A percentile compares a stretch with the other conserved stretches of the same genome.
Evolutionary conservation across 2,888 invertebrate species (phyloP).

Genomic region (Unio delphinus): DNA sequence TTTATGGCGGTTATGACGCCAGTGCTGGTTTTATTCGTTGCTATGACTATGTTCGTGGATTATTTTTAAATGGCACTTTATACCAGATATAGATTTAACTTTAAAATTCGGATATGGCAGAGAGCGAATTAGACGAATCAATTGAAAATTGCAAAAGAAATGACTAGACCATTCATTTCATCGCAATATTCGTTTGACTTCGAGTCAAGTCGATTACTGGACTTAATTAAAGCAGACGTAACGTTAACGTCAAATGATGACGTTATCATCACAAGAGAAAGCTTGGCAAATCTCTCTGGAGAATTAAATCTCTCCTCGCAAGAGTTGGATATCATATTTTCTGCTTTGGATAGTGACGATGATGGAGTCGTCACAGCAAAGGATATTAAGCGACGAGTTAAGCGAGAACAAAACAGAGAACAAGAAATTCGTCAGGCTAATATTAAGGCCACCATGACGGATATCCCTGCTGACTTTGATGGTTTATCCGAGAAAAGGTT

Average conservation of each 20-base stretch:
- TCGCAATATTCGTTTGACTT: constrained; percentile 34
- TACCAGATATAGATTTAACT: too few species aligned
- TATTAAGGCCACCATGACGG: background rate
- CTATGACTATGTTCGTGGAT: too few species aligned
- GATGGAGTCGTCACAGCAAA: constrained; percentile 52
- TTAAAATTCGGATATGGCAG: too few species aligned
- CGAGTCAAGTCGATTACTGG: constrained; percentile 26
- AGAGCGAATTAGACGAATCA: too few species aligned
- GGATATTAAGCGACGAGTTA: constrained; percentile 18
- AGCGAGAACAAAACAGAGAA: background rate
- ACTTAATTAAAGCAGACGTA: constrained; percentile 20
- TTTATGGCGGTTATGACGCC: too few species aligned
- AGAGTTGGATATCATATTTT: constrained; percentile 55
- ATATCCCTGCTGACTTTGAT: constrained; percentile 1
- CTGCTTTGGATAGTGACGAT: constrained; percentile 53
- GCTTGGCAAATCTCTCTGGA: constrained; percentile 35
- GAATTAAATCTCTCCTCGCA: constrained; percentile 44
- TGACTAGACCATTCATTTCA: too few species aligned
- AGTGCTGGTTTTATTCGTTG: too few species aligned
- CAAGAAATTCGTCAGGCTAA: too few species aligned
- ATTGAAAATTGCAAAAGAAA: too few species aligned
- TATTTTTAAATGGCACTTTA: too few species aligned
- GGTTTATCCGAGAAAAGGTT: constrained; percentile 5
- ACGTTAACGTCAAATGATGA: constrained; percentile 12
- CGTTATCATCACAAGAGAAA: constrained; percentile 34